Evolutionary conservation across 2,888 invertebrate genomes (phyloP), one percentile per base, ranked within the genome.

Genomic region (Hyposoter didymator): DNA sequence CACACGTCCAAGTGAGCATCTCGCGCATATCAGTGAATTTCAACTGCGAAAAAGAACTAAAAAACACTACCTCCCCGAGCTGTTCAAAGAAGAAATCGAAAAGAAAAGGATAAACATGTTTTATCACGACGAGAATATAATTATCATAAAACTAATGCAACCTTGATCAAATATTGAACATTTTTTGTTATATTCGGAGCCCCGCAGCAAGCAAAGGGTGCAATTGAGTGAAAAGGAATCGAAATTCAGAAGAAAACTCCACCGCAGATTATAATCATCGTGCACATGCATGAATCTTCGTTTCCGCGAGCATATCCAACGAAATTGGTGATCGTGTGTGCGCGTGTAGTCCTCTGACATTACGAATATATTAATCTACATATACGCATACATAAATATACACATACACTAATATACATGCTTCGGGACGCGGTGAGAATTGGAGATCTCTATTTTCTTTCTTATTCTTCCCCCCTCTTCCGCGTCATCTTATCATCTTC

Each of bases 401-500:
- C 32, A 62, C 1, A 35, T 5, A 35, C 17, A 62, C 14, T 47
- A 32, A 35, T 52, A 69, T 28, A 35, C 14, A 55, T 59, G 76
- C 28, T 59, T 84, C 49, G 55, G 64, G 76, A 73, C 47, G 80
- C 76, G 66, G 75, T 67, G 49, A 49, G 39, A 45, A 45, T 55
- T 67, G 78, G 69, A 78, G 70, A 69, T 78, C 69, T 47, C 28
- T 69, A 47, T 76, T 67, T 70, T 55, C 59, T 43, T 67, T 72
- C 75, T 28, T 47, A 66, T 74, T 73, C 72, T 78, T 69, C 70
- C 84, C 75, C 82, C 52, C 85, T 84, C 82, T 85, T 85, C 86
- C 75, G 74, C 84, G 84, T 81, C 67, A 22, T 52, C 84, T 78
- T 79, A 84, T 84, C 81, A 83, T 74, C 78, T 87, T 78, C 88